These are phyloP conservation scores for Papilio protenor DNA, from an alignment of 2,888 invertebrate genomes.

Conservation along the genomic window DNA sequence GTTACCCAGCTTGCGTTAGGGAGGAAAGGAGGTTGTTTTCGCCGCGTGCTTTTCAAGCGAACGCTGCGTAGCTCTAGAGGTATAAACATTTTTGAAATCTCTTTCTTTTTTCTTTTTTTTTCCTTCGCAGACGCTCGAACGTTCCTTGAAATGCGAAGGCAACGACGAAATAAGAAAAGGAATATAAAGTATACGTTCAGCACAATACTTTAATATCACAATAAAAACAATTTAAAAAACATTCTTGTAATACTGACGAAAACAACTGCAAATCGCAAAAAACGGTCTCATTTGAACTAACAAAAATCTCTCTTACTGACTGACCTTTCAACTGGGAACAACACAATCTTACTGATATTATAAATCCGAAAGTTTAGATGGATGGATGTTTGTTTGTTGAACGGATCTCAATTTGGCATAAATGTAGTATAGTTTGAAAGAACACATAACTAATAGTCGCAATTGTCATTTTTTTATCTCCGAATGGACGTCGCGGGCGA, in stretches of 20 bases:
- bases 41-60: conserved; percentile 35
- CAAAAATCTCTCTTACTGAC: too few species aligned
- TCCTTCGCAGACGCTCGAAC: conserved; percentile 16
- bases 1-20: conserved; percentile 33
- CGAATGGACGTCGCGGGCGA: too few species aligned
- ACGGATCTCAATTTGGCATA: too few species aligned
- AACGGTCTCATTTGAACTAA: too few species aligned
- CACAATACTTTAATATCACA: background rate
- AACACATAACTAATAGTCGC: too few species aligned
- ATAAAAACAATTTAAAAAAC: background rate
- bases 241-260: background rate
- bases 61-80: conserved; percentile 26
- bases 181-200: background rate
- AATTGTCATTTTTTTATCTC: too few species aligned
- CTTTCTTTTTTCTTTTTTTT: conserved; percentile 23
- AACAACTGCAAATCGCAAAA: background rate
- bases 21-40: conserved; percentile 33
- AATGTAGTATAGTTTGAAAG: too few species aligned
- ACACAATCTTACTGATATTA: too few species aligned
- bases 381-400: too few species aligned
- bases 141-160: background rate
- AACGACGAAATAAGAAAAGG: conserved; percentile 15
- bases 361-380: too few species aligned
- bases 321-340: too few species aligned
- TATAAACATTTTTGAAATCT: conserved; percentile 36